Conservation (phyloP, 1,140 invertebrate genomes). For the Acromyrmex charruanus region DNA sequence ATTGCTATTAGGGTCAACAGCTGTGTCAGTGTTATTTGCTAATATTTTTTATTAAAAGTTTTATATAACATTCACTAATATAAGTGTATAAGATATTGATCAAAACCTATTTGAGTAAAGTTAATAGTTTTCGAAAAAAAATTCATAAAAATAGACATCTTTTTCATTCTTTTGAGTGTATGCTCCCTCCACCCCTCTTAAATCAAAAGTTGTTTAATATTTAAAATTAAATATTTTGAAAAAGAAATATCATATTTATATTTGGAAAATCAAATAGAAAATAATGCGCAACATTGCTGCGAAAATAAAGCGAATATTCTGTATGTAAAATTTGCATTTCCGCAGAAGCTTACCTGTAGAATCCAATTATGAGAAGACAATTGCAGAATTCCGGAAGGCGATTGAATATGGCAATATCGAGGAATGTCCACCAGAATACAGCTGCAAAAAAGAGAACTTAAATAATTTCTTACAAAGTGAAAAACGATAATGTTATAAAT, state of each 20-base stretch:
- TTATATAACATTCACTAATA: too few relatives aligned
- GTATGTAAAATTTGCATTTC: conserved; percentile 43
- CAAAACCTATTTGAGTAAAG: too few relatives aligned
- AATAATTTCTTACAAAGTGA: conserved; percentile 80
- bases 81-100: too few relatives aligned
- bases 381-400: conserved; percentile 83
- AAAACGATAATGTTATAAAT: conserved; percentile 27
- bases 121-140: too few relatives aligned
- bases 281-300: neutral
- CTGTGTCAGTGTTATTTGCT: too few relatives aligned
- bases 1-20: too few relatives aligned
- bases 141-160: too few relatives aligned
- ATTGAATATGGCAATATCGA: conserved; percentile 82
- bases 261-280: neutral
- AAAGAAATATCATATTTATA: neutral
- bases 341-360: conserved; percentile 73
- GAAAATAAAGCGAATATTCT: neutral
- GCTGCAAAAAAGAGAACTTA: conserved; percentile 84
- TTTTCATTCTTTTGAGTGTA: too few relatives aligned
- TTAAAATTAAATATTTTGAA: neutral
- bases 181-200: neutral
- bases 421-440: conserved; percentile 83
- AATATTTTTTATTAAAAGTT: too few relatives aligned
- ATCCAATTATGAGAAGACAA: conserved; percentile 82
- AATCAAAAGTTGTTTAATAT: neutral